Percentiles rank a stretch among this genome's conserved stretches.
phyloP scores from a whole-genome alignment of 2,797 vertebrate species.

The Adelosebastes latens region DNA sequence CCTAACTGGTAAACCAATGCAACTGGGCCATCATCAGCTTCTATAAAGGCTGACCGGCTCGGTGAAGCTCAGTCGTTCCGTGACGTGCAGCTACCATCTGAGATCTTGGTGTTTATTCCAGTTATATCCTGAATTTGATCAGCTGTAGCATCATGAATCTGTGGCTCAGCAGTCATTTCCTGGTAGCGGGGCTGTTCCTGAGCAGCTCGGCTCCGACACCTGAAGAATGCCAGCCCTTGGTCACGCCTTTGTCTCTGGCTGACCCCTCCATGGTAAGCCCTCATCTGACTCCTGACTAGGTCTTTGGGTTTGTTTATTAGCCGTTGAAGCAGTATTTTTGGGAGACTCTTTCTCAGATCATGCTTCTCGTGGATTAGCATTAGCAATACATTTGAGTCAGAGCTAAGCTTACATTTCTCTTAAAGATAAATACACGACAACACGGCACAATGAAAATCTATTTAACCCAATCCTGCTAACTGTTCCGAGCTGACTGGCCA shows the following conservation, averaged over 20 bases:
- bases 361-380: too few relatives aligned
- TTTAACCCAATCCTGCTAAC: neutral
- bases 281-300: neutral
- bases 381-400: too few relatives aligned
- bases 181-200: constrained; percentile 10
- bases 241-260: neutral
- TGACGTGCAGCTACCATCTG: neutral
- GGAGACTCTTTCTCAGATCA: too few relatives aligned
- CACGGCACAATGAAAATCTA: too few relatives aligned
- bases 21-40: neutral
- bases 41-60: neutral
- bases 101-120: neutral
- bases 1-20: too few relatives aligned
- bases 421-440: too few relatives aligned
- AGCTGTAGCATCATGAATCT: constrained; percentile 30
- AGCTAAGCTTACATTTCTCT: too few relatives aligned
- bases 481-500: too few relatives aligned
- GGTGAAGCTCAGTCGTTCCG: fast-evolving
- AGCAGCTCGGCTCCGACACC: constrained; percentile 9
- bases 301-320: too few relatives aligned
- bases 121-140: neutral
- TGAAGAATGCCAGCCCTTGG: constrained; percentile 34
- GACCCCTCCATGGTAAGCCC: constrained; percentile 18
- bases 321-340: too few relatives aligned
- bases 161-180: neutral